These are phyloP conservation scores for Epinotia nisella DNA, from an alignment of 2,888 invertebrate genomes.

Conservation along the genomic window DNA sequence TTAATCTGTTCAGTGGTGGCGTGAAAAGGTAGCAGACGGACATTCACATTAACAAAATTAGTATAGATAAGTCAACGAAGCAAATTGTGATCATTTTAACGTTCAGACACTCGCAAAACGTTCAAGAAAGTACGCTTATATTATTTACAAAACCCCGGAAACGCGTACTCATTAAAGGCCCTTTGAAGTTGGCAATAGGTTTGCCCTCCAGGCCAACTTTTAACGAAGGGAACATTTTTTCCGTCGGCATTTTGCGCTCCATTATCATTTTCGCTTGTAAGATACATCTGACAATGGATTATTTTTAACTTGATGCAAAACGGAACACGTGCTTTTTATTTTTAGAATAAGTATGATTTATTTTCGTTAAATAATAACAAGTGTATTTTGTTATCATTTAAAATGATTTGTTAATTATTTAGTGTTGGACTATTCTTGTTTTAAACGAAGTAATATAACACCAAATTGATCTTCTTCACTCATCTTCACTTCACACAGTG, in stretches of 20 bases:
- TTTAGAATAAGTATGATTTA: background rate
- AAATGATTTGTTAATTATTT: no score
- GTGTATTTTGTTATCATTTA: no score
- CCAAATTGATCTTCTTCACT: no score
- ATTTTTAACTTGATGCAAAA: background rate
- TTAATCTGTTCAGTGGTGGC: no score
- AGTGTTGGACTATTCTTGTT: no score
- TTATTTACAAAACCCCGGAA: slow-evolving; percentile 37
- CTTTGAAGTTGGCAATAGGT: slow-evolving; percentile 44
- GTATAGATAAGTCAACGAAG: background rate
- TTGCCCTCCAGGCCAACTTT: slow-evolving; percentile 35
- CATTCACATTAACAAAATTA: no score
- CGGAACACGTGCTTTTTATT: background rate
- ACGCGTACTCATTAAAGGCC: slow-evolving; percentile 43
- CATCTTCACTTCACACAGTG: no score
- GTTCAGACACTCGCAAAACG: slow-evolving; percentile 30
- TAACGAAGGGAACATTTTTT: slow-evolving; percentile 40
- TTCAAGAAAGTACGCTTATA: slow-evolving; percentile 25
- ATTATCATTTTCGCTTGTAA: slow-evolving; percentile 26
- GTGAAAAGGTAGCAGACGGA: no score
- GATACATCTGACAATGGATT: background rate
- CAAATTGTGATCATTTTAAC: slow-evolving; percentile 28
- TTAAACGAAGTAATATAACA: no score
- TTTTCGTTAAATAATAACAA: no score
- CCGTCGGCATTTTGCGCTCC: slow-evolving; percentile 14